These are phyloP conservation scores for Drosophila niveifrons DNA, from an alignment of 2,888 invertebrate species.

Conservation along the genomic window DNA sequence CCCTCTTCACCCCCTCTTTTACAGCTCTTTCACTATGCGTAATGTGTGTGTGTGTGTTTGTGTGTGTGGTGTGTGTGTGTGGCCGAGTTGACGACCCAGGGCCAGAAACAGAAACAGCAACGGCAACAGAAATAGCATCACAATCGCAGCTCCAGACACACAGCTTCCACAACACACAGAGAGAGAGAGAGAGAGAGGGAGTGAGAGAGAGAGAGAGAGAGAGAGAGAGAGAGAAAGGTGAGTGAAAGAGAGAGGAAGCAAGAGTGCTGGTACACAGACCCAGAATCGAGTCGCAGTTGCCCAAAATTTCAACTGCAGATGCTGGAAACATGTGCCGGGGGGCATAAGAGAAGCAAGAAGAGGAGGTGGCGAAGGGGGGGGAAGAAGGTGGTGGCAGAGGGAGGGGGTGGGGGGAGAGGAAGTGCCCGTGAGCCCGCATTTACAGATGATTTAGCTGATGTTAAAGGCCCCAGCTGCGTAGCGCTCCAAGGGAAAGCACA, in stretches of 20 bases:
- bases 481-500: background rate
- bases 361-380: constrained; percentile 16
- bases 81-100: constrained; percentile 26
- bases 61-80: constrained; percentile 42
- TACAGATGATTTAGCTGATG: constrained; percentile 84
- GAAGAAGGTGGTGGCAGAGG: background rate
- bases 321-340: constrained; percentile 28
- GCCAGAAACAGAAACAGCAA: constrained; percentile 15
- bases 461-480: constrained; percentile 73
- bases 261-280: background rate
- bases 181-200: too few species aligned
- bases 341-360: constrained; percentile 5
- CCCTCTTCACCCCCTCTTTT: background rate
- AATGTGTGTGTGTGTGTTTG: constrained; percentile 39
- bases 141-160: background rate
- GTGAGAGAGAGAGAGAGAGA: background rate
- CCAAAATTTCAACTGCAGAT: constrained; percentile 33
- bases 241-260: background rate
- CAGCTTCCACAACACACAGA: background rate
- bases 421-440: constrained; percentile 72
- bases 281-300: background rate
- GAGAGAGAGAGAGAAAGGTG: background rate
- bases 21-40: constrained; percentile 31
- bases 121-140: constrained; percentile 22
- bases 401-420: background rate